These are phyloP conservation scores for Epizoanthus scotinus DNA, from an alignment of 92 coral and sea anemone genomes.

Conservation along the genomic window DNA sequence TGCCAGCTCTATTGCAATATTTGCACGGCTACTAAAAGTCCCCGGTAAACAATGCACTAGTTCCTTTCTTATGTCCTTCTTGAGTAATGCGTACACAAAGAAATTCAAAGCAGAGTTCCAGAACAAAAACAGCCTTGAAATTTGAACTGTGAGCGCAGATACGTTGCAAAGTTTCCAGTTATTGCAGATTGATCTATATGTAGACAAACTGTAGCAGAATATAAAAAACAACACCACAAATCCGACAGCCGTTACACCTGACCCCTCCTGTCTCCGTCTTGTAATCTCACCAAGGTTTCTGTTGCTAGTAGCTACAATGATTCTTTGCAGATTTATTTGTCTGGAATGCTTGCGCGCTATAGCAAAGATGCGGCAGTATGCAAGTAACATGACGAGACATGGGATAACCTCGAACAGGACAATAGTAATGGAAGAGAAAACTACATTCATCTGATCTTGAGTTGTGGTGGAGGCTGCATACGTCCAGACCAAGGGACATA, in stretches of 20 bases:
- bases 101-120: constrained; percentile 75
- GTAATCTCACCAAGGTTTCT: neutral
- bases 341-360: constrained; percentile 51
- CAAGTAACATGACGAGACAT: constrained; percentile 37
- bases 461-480: constrained; percentile 11
- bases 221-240: constrained; percentile 66
- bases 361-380: constrained; percentile 43
- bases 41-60: constrained; percentile 5
- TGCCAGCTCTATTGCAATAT: constrained; percentile 4
- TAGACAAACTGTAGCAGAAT: constrained; percentile 61
- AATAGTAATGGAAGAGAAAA: constrained; percentile 41
- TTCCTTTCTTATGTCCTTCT: constrained; percentile 61
- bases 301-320: constrained; percentile 25
- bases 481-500: constrained; percentile 61
- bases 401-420: constrained; percentile 51
- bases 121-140: constrained; percentile 62
- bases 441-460: constrained; percentile 18
- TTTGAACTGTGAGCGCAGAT: constrained; percentile 32
- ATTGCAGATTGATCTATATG: constrained; percentile 63
- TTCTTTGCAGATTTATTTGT: constrained; percentile 16
- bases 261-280: constrained; percentile 29
- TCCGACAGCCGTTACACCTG: constrained; percentile 74
- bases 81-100: constrained; percentile 72
- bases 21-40: neutral
- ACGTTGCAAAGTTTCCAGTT: constrained; percentile 58